These are phyloP conservation scores for Archilochus colubris DNA, from an alignment of 2,113 vertebrate genomes.

Conservation along the genomic window DNA sequence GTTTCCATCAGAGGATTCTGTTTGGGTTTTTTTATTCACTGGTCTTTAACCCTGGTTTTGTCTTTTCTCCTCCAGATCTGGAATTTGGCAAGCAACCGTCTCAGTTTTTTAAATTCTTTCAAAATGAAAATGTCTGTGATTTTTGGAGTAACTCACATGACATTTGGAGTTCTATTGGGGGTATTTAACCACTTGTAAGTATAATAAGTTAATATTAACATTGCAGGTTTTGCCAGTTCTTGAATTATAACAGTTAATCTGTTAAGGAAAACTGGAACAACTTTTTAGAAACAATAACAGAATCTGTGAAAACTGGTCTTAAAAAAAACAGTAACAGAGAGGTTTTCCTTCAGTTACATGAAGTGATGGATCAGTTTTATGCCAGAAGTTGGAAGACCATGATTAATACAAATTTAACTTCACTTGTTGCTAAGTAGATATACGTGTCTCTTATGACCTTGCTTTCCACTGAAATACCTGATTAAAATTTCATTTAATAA, in stretches of 20 bases:
- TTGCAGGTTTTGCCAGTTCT: background rate
- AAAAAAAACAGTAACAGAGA: background rate
- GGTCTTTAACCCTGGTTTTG: background rate
- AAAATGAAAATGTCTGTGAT: slow-evolving; percentile 99
- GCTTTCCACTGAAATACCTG: background rate
- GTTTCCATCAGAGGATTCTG: background rate
- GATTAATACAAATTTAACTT: background rate
- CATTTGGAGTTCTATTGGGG: slow-evolving; percentile 89
- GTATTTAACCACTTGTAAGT: slow-evolving; percentile 96
- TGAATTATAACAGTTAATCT: background rate
- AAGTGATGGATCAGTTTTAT: background rate
- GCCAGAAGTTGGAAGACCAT: background rate
- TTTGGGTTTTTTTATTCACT: background rate
- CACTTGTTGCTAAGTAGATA: background rate
- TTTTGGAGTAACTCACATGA: slow-evolving; percentile 93
- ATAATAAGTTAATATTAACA: background rate
- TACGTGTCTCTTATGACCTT: background rate
- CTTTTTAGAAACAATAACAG: background rate
- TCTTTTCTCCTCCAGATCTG: slow-evolving; percentile 82
- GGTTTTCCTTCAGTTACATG: background rate
- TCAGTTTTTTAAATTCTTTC: slow-evolving; percentile 96
- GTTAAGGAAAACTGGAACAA: background rate
- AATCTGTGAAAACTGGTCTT: background rate
- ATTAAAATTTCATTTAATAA: background rate
- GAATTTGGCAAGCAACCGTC: slow-evolving; percentile 94